Conservation (phyloP, 1,140 invertebrate species). For the Heliothis subflexa region DNA sequence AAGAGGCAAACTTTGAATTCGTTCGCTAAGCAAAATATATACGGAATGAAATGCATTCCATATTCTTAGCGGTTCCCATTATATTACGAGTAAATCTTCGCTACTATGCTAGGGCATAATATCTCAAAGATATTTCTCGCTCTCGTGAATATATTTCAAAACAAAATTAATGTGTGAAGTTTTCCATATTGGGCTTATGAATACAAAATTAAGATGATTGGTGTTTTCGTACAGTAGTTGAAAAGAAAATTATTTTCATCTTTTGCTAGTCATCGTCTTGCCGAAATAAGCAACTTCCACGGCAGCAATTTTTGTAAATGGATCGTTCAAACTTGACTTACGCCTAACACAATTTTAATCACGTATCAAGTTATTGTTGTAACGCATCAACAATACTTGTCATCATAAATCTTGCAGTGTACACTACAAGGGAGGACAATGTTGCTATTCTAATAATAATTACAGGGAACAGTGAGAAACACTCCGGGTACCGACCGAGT, state of each 20-base stretch:
- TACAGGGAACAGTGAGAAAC: conserved; percentile 30
- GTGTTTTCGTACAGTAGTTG: background rate
- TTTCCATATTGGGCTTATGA: background rate
- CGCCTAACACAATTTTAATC: background rate
- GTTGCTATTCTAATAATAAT: conserved; percentile 44
- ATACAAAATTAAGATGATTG: background rate
- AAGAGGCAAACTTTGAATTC: conserved; percentile 43
- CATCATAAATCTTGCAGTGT: conserved; percentile 36
- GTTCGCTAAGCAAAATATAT: conserved; percentile 45
- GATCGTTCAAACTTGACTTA: background rate
- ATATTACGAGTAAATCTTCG: conserved; percentile 36
- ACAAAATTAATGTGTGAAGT: conserved; percentile 6
- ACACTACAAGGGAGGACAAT: conserved; percentile 17
- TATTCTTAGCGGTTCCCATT: conserved; percentile 39
- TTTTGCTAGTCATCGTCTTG: too few species aligned
- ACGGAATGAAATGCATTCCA: conserved; percentile 25
- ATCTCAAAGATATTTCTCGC: conserved; percentile 16
- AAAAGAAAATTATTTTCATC: too few species aligned
- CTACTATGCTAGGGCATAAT: conserved; percentile 1
- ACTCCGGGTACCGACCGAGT: conserved; percentile 21
- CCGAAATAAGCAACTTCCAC: too few species aligned
- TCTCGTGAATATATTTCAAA: conserved; percentile 19
- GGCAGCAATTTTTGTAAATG: background rate
- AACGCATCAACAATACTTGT: conserved; percentile 25
- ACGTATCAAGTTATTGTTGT: conserved; percentile 17